Evolutionary conservation across 1,140 invertebrate genomes (phyloP).

Genomic region (Brachionus angularis): DNA sequence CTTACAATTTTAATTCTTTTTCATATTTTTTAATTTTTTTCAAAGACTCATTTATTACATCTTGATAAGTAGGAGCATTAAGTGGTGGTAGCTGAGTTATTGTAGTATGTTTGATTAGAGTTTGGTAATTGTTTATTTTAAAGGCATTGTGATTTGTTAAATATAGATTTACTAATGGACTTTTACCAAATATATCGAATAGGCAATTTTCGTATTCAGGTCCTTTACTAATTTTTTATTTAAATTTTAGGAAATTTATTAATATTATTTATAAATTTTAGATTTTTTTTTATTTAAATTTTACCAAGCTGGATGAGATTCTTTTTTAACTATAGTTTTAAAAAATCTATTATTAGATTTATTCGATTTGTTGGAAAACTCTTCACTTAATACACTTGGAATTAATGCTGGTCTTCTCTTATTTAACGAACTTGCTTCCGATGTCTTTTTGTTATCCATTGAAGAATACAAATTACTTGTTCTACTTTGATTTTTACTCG

Average conservation of each 20-base stretch:
- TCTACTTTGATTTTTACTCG: conserved; percentile 27
- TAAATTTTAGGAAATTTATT: not conserved
- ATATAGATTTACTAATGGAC: conserved; percentile 15
- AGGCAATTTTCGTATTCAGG: conserved; percentile 9
- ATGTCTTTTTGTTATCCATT: not conserved
- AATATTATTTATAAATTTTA: not conserved
- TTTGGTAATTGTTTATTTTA: conserved; percentile 27
- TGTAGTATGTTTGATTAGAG: not conserved
- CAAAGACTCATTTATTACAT: conserved; percentile 9
- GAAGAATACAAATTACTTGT: conserved; percentile 21
- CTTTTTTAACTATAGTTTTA: not conserved
- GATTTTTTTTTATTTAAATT: not conserved
- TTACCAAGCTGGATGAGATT: conserved; percentile 19
- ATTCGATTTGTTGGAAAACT: not conserved
- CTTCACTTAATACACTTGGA: not conserved
- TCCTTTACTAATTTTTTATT: not conserved
- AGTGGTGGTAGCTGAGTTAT: not conserved
- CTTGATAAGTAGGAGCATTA: conserved; percentile 20
- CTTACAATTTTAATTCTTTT: conserved; percentile 37
- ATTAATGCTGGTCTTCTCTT: not conserved
- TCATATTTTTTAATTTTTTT: conserved; percentile 24
- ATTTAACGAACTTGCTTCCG: not conserved
- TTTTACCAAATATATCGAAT: conserved; percentile 23
- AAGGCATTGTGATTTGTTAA: not conserved
- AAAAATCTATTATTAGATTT: not conserved